Percentiles rank a stretch among this genome's conserved stretches.
Evolutionary conservation across 2,797 vertebrate genomes (phyloP).

Genomic region (Tenualosa ilisha): DNA sequence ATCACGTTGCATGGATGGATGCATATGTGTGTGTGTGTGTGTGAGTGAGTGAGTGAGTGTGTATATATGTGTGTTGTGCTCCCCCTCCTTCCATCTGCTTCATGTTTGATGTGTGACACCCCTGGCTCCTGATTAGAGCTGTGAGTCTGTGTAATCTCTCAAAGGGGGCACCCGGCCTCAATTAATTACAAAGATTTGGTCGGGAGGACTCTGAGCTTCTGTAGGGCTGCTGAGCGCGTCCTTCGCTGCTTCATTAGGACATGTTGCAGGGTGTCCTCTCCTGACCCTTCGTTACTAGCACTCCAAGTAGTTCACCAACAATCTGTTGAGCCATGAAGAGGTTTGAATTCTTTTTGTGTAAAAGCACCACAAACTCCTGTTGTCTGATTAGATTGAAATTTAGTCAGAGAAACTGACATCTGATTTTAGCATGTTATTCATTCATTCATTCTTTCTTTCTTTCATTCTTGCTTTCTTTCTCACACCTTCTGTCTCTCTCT

Average conservation of each 20-base stretch:
- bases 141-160: slow-evolving; percentile 27
- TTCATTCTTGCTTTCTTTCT: not conserved
- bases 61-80: not conserved
- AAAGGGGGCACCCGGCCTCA: slow-evolving; percentile 26
- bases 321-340: not conserved
- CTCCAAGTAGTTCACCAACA: slow-evolving; percentile 62
- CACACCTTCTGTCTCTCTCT: not conserved
- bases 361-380: not conserved
- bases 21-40: slow-evolving; percentile 16
- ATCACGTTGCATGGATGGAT: not conserved
- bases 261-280: slow-evolving; percentile 33
- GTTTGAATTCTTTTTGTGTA: not conserved
- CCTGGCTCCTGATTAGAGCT: slow-evolving; percentile 32
- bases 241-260: slow-evolving; percentile 18
- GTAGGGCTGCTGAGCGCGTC: not conserved
- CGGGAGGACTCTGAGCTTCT: not conserved
- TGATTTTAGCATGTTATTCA: not conserved
- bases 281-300: slow-evolving; percentile 59
- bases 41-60: not conserved
- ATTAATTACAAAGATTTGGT: slow-evolving; percentile 36
- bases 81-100: slow-evolving; percentile 5
- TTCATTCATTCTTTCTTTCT: not conserved
- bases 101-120: slow-evolving; percentile 29
- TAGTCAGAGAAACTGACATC: not conserved
- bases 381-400: not conserved